A percentile compares a stretch with the other conserved stretches of the same genome.
Conservation (phyloP, 2,888 invertebrate species). For the Hoplodrina ambigua region DNA sequence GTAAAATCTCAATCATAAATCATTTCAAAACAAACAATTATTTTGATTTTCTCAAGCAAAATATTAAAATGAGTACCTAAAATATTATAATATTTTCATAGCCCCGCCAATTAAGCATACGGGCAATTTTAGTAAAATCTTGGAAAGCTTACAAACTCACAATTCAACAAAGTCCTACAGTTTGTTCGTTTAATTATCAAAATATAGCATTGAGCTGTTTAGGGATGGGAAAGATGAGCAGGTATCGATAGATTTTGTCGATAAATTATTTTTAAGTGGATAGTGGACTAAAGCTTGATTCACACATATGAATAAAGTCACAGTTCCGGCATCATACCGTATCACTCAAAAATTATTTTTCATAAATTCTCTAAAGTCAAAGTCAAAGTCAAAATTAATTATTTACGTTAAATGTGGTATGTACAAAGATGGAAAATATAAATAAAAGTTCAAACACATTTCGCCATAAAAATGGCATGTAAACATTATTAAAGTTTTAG, state of each 20-base stretch:
- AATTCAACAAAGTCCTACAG: constrained; percentile 57
- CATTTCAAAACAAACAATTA: neutral
- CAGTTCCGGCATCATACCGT: no score
- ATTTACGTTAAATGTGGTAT: no score
- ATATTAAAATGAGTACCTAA: neutral
- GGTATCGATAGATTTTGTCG: constrained; percentile 36
- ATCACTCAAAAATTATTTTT: no score
- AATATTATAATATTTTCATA: neutral
- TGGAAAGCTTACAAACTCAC: constrained; percentile 25
- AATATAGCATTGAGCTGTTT: constrained; percentile 61
- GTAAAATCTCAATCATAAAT: no score
- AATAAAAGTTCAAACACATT: no score
- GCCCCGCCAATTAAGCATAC: constrained; percentile 44
- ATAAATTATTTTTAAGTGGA: neutral
- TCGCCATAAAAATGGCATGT: no score
- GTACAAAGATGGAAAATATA: no score
- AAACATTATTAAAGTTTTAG: no score
- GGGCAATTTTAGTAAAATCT: constrained; percentile 53
- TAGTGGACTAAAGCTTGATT: no score
- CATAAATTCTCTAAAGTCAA: no score
- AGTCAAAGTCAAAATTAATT: no score
- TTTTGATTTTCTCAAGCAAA: neutral
- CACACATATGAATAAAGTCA: no score
- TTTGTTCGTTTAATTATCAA: constrained; percentile 68
- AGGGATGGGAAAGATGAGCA: constrained; percentile 32